Conservation (phyloP, 37 sponge, comb jelly and placozoan genomes). For the Ianthella basta region DNA sequence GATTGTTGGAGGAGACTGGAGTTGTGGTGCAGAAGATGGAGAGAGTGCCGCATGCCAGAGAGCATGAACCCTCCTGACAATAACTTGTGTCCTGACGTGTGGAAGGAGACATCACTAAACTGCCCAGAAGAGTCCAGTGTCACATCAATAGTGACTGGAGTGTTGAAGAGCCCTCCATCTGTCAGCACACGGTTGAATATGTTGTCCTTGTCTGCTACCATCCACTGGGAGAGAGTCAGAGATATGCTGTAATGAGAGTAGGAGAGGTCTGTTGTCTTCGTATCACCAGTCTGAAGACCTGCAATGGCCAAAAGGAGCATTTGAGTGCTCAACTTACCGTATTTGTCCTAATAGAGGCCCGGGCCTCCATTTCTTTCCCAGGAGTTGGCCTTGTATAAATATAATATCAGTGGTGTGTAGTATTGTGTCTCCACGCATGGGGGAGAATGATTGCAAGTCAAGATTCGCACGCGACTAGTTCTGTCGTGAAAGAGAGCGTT, state of each 20-base stretch:
- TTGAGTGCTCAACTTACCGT: no score
- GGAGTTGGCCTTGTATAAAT: no score
- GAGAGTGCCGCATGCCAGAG: not conserved
- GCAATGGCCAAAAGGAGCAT: no score
- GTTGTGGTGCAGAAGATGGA: not conserved
- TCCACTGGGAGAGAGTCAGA: constrained; percentile 19
- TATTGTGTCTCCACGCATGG: no score
- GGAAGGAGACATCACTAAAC: constrained; percentile 3
- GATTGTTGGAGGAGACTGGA: not conserved
- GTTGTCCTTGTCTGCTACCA: constrained; percentile 10
- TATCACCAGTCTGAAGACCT: not conserved
- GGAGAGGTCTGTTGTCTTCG: not conserved
- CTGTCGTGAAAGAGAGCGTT: no score
- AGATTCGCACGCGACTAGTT: no score
- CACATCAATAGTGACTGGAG: not conserved
- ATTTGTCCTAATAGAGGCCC: no score
- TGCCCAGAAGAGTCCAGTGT: not conserved
- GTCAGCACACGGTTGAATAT: constrained; percentile 6
- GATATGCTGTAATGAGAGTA: not conserved
- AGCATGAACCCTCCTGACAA: not conserved
- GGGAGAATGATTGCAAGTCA: not conserved
- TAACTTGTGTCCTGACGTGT: not conserved
- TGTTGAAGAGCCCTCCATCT: constrained; percentile 19
- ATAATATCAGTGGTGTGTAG: no score
- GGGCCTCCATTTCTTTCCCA: no score